phyloP scores from a whole-genome alignment of 2,797 vertebrate species.

The Onychomys leucogaster region DNA sequence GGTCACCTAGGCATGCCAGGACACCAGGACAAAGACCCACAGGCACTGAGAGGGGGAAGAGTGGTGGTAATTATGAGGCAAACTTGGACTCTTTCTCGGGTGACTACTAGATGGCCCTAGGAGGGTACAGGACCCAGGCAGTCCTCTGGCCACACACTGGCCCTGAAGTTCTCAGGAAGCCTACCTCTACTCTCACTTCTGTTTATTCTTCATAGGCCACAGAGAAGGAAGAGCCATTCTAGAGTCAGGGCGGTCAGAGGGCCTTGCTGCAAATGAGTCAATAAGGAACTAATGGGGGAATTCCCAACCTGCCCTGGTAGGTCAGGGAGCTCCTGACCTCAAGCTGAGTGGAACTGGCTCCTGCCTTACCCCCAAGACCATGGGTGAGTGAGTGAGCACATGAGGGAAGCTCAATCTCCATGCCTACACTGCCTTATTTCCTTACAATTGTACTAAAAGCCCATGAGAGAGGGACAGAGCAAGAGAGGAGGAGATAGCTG shows the following conservation, averaged over 20 bases:
- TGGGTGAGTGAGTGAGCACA: neutral
- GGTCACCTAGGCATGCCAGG: neutral
- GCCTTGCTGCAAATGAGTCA: slow-evolving; percentile 67
- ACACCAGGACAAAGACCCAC: slow-evolving; percentile 18
- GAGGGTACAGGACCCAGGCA: neutral
- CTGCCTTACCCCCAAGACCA: neutral
- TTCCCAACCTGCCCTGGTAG: slow-evolving; percentile 58
- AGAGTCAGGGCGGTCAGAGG: slow-evolving; percentile 39
- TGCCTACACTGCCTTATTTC: neutral
- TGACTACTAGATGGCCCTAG: neutral
- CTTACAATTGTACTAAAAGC: slow-evolving; percentile 19
- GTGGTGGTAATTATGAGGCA: slow-evolving; percentile 6
- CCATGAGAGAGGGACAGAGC: neutral
- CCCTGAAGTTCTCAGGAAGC: neutral
- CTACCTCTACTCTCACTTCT: slow-evolving; percentile 61
- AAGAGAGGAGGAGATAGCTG: neutral
- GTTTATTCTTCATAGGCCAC: slow-evolving; percentile 55
- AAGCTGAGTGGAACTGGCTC: slow-evolving; percentile 23
- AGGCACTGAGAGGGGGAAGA: neutral
- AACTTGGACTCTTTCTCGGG: neutral
- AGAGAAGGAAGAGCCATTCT: slow-evolving; percentile 2
- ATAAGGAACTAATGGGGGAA: slow-evolving; percentile 38
- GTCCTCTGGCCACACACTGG: neutral
- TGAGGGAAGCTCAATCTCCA: neutral
- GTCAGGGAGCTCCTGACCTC: slow-evolving; percentile 43